Conservation (phyloP, 2,113 vertebrate species). For the Hypanus sabinus region DNA sequence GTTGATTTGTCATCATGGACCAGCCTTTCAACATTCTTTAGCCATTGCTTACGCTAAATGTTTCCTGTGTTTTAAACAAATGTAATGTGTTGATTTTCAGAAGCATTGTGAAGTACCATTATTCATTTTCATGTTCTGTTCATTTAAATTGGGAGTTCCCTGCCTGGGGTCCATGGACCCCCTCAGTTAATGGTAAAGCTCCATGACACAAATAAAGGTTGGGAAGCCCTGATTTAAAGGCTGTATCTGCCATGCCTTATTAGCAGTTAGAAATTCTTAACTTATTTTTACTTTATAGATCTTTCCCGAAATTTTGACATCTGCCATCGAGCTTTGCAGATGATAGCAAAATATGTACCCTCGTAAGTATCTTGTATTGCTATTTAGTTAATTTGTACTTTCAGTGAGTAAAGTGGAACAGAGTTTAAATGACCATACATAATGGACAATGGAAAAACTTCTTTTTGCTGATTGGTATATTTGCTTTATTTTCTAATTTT, state of each 20-base stretch:
- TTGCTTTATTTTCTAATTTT: not conserved
- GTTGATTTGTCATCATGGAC: not conserved
- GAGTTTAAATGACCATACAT: not conserved
- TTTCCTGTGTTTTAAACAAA: not conserved
- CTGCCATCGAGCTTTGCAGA: slow-evolving; percentile 83
- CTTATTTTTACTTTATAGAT: slow-evolving; percentile 51
- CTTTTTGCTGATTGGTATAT: not conserved
- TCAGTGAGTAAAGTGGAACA: not conserved
- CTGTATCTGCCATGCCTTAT: not conserved
- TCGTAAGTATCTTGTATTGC: slow-evolving; percentile 69
- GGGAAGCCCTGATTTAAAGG: too few species aligned
- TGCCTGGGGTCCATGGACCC: too few species aligned
- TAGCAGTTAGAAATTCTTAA: not conserved
- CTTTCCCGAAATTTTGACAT: slow-evolving; percentile 72
- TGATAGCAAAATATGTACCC: slow-evolving; percentile 83
- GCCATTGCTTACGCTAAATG: not conserved
- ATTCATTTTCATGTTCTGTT: not conserved
- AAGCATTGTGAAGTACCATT: not conserved
- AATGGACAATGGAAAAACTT: not conserved
- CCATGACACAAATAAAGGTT: too few species aligned
- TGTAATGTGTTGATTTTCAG: not conserved
- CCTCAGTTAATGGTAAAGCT: too few species aligned
- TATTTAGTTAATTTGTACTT: not conserved
- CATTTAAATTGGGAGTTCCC: too few species aligned
- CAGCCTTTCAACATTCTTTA: not conserved